A percentile compares a stretch with the other conserved stretches of the same genome.
phyloP scores from a whole-genome alignment of 1,140 invertebrate genomes.

The Monochamus saltuarius region DNA sequence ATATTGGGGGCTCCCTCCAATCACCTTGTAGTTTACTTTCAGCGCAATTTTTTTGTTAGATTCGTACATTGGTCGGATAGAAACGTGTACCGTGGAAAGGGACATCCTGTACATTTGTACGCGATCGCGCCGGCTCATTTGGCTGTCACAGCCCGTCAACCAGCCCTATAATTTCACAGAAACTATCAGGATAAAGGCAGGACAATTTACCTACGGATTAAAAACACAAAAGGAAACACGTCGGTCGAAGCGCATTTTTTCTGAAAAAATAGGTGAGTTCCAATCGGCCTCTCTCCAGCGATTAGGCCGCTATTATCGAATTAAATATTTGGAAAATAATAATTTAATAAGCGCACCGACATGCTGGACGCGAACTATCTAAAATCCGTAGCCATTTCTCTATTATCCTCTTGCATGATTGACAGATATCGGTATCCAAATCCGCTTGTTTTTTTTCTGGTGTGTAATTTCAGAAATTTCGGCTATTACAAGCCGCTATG shows the following conservation, averaged over 20 bases:
- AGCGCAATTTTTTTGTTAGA: background rate
- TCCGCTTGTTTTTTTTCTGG: too few species aligned
- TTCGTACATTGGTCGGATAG: background rate
- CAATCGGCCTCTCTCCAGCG: slow-evolving; percentile 15
- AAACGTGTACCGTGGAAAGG: background rate
- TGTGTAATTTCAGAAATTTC: too few species aligned
- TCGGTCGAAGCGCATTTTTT: slow-evolving; percentile 27
- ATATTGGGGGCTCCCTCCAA: too few species aligned
- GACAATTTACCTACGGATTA: slow-evolving; percentile 36
- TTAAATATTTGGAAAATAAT: slow-evolving; percentile 25
- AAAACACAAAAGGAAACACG: slow-evolving; percentile 28
- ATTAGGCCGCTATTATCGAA: slow-evolving; percentile 25
- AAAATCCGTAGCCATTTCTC: too few species aligned
- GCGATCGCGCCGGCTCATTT: slow-evolving; percentile 27
- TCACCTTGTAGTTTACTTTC: too few species aligned
- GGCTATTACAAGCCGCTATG: too few species aligned
- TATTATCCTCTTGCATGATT: too few species aligned
- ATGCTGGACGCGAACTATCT: too few species aligned
- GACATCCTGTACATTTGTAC: background rate
- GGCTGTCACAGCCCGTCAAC: slow-evolving; percentile 39
- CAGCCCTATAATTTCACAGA: slow-evolving; percentile 39
- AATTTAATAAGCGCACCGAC: too few species aligned
- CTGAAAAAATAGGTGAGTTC: slow-evolving; percentile 18
- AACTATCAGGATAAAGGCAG: slow-evolving; percentile 27
- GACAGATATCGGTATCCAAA: too few species aligned